A percentile compares a stretch with the other conserved stretches of the same genome.
Evolutionary conservation across 30 jellyfish, hydroid and myxozoan species (phyloP).

Genomic region (Turritopsis dohrnii): DNA sequence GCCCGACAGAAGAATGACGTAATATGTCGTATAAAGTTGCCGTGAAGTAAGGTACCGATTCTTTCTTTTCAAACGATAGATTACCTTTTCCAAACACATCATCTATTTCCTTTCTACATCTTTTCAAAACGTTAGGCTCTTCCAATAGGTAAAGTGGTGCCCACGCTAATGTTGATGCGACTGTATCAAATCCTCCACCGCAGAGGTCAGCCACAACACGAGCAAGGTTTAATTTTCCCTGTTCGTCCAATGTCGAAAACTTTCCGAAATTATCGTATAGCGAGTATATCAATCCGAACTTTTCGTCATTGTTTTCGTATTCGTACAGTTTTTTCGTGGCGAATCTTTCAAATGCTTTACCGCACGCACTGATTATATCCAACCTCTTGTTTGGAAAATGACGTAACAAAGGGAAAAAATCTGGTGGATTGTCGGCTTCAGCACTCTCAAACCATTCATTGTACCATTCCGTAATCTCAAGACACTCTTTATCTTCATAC

Average conservation of each 20-base stretch:
- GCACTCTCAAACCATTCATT: slow-evolving; percentile 34
- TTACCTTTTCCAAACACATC: background rate
- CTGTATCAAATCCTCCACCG: slow-evolving; percentile 41
- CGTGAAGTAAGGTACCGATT: background rate
- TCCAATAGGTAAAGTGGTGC: slow-evolving; percentile 13
- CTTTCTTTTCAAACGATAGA: slow-evolving; percentile 6
- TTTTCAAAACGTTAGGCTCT: background rate
- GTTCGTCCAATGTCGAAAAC: background rate
- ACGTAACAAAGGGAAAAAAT: slow-evolving; percentile 24
- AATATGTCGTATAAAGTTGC: slow-evolving; percentile 25
- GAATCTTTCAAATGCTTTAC: slow-evolving; percentile 20
- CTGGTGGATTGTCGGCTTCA: slow-evolving; percentile 28
- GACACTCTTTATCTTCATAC: background rate
- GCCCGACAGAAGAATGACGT: slow-evolving; percentile 25
- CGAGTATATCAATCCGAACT: background rate
- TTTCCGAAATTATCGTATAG: background rate
- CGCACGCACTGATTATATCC: background rate
- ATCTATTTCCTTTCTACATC: slow-evolving; percentile 11
- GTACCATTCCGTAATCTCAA: background rate
- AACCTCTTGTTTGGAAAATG: slow-evolving; percentile 24
- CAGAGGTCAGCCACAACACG: slow-evolving; percentile 18
- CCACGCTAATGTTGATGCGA: slow-evolving; percentile 33
- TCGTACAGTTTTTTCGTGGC: background rate
- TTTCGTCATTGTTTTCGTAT: background rate
- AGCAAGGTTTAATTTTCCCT: slow-evolving; percentile 10